A percentile compares a stretch with the other conserved stretches of the same genome.
These are phyloP conservation scores for Epinephelus cyanopodus DNA, from an alignment of 2,113 vertebrate genomes.

Conservation along the genomic window DNA sequence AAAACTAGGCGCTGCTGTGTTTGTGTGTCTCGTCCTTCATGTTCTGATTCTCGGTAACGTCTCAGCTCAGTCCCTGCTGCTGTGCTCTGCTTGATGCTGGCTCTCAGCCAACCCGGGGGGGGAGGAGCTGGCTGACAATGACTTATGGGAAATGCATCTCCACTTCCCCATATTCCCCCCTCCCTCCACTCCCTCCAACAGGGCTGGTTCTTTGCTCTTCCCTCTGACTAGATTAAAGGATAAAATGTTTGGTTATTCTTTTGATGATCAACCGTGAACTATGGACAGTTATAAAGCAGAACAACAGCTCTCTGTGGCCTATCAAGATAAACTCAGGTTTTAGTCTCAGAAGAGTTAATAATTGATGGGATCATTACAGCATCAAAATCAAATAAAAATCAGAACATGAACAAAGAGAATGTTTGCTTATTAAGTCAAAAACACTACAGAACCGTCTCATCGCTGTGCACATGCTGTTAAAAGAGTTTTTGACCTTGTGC, in stretches of 20 bases:
- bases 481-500: background rate
- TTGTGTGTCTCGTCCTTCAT: slow-evolving; percentile 44
- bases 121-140: slow-evolving; percentile 69
- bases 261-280: slow-evolving; percentile 29
- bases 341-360: background rate
- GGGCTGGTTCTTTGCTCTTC: slow-evolving; percentile 43
- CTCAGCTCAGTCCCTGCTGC: slow-evolving; percentile 35
- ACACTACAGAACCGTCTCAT: background rate
- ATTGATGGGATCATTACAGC: background rate
- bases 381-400: background rate
- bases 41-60: slow-evolving; percentile 37
- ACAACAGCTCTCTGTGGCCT: background rate
- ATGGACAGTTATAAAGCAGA: slow-evolving; percentile 9
- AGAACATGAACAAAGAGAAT: background rate
- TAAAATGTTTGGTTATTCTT: slow-evolving; percentile 35
- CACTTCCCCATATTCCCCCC: slow-evolving; percentile 76
- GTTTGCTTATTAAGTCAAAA: background rate
- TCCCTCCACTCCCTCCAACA: slow-evolving; percentile 43
- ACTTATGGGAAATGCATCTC: slow-evolving; percentile 87
- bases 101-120: slow-evolving; percentile 61
- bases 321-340: slow-evolving; percentile 14
- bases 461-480: background rate
- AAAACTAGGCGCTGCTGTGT: slow-evolving; percentile 34
- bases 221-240: slow-evolving; percentile 49
- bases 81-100: slow-evolving; percentile 52